These are phyloP conservation scores for Polypterus bichir DNA, from an alignment of 2,113 vertebrate species.

Conservation along the genomic window DNA sequence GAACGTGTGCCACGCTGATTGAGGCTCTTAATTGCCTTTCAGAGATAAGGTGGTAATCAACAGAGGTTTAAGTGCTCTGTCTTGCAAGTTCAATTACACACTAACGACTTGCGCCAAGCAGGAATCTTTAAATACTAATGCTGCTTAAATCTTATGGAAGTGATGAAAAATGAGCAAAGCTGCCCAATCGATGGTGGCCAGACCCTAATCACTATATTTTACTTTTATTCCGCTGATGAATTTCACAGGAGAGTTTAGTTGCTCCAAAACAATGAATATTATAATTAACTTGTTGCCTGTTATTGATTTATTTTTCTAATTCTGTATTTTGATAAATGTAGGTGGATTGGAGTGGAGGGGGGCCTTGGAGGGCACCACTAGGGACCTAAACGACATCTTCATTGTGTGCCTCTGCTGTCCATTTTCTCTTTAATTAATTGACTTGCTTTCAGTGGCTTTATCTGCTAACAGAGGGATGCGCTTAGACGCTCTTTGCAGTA, in stretches of 20 bases:
- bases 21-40: slow-evolving; percentile 79
- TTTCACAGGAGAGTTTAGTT: slow-evolving; percentile 27
- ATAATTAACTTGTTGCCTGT: slow-evolving; percentile 32
- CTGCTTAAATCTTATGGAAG: slow-evolving; percentile 81
- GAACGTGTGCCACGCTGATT: slow-evolving; percentile 68
- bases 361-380: background rate
- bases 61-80: slow-evolving; percentile 71
- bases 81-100: slow-evolving; percentile 77
- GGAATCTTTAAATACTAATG: slow-evolving; percentile 86
- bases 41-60: slow-evolving; percentile 84
- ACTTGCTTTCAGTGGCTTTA: background rate
- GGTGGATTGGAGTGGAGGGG: background rate
- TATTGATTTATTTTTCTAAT: slow-evolving; percentile 23
- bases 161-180: slow-evolving; percentile 71
- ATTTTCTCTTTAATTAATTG: background rate
- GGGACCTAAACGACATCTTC: background rate
- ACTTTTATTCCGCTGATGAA: slow-evolving; percentile 23
- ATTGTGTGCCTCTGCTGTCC: background rate
- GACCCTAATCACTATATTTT: slow-evolving; percentile 60
- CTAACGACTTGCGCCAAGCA: slow-evolving; percentile 74
- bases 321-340: slow-evolving; percentile 2
- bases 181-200: slow-evolving; percentile 49
- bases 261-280: slow-evolving; percentile 39
- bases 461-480: too few relatives aligned
- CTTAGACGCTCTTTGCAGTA: too few relatives aligned